phyloP scores from a whole-genome alignment of 1,140 invertebrate genomes.

The Sycobia sp. region DNA sequence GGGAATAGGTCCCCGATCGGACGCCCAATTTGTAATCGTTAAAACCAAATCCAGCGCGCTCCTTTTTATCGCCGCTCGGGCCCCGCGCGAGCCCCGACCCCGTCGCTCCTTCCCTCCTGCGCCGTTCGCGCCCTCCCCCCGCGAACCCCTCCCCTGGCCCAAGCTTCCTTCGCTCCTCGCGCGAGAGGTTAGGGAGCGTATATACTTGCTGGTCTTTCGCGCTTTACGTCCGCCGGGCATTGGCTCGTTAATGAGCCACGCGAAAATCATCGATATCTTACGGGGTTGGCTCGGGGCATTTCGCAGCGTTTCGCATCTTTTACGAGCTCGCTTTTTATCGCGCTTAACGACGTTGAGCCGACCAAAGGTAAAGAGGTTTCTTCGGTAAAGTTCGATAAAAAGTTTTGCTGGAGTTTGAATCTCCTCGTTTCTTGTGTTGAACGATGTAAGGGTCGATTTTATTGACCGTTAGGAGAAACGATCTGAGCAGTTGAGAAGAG shows the following conservation, averaged over 20 bases:
- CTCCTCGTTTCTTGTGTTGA: no score
- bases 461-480: no score
- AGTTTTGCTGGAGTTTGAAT: no score
- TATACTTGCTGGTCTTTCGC: conserved; percentile 9
- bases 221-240: not conserved
- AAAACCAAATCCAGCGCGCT: conserved; percentile 45
- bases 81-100: conserved; percentile 1
- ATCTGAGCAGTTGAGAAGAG: no score
- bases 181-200: not conserved
- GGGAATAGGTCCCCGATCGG: conserved; percentile 53
- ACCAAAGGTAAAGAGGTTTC: not conserved
- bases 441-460: no score
- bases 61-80: conserved; percentile 38
- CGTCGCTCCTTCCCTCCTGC: not conserved
- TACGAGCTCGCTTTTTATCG: no score
- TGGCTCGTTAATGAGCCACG: conserved; percentile 2
- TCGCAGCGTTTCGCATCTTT: not conserved
- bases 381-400: not conserved
- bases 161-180: not conserved
- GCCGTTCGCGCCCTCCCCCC: conserved; percentile 3
- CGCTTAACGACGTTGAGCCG: no score
- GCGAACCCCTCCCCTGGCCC: no score
- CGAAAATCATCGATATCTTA: conserved; percentile 12
- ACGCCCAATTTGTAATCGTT: conserved; percentile 59
- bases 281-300: no score